Evolutionary conservation across 2,113 vertebrate species (phyloP).

Genomic region (Vireo altiloquus): DNA sequence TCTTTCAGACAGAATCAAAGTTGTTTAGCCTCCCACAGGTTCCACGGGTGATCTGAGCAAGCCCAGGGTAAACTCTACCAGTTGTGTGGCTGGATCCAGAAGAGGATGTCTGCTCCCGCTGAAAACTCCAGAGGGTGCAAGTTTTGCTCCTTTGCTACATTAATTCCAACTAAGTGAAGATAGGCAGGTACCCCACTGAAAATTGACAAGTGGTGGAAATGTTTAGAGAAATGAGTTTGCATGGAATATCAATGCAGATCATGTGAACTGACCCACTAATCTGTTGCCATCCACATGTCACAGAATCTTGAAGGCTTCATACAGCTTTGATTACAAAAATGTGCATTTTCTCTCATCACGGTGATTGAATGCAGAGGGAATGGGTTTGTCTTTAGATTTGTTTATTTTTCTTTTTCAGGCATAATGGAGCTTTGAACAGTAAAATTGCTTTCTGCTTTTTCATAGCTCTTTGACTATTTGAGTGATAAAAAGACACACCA

Average conservation of each 20-base stretch:
- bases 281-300: neutral
- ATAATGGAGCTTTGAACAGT: conserved; percentile 37
- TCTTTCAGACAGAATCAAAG: neutral
- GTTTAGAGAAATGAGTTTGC: neutral
- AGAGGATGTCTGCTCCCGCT: neutral
- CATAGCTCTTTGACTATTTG: neutral
- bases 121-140: neutral
- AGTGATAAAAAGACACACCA: neutral
- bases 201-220: neutral
- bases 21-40: neutral
- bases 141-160: neutral
- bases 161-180: conserved; percentile 9
- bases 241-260: neutral
- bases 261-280: conserved; percentile 1
- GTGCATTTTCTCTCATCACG: conserved; percentile 23
- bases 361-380: conserved; percentile 28
- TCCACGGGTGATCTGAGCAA: neutral
- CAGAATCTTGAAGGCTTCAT: neutral
- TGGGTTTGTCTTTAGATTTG: conserved; percentile 6
- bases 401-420: conserved; percentile 44
- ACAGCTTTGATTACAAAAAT: conserved; percentile 41
- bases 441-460: conserved; percentile 39
- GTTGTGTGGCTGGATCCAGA: neutral
- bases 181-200: neutral
- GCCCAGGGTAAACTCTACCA: neutral